phyloP scores from a whole-genome alignment of 2,888 invertebrate species.

The Acronicta alni region DNA sequence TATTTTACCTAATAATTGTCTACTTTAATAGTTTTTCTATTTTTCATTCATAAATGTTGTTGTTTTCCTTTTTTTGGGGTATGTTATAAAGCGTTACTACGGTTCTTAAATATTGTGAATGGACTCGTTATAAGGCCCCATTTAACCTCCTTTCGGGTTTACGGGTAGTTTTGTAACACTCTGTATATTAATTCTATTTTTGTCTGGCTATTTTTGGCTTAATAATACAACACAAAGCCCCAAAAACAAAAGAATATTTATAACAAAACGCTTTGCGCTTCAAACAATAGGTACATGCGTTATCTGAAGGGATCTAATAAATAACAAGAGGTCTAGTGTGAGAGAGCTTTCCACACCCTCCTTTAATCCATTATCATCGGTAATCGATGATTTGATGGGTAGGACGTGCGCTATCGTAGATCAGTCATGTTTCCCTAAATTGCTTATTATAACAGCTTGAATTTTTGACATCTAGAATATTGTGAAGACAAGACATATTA shows the following conservation, averaged over 20 bases:
- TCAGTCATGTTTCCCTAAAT: conserved; percentile 57
- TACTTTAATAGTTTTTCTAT: too few species aligned
- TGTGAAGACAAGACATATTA: too few species aligned
- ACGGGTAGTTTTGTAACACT: too few species aligned
- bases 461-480: conserved; percentile 32
- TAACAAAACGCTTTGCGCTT: conserved; percentile 22
- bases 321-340: conserved; percentile 25
- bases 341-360: conserved; percentile 31
- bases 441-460: conserved; percentile 55
- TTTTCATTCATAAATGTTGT: too few species aligned
- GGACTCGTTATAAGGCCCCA: too few species aligned
- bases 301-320: conserved; percentile 47
- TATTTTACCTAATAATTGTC: too few species aligned
- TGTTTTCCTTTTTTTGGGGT: too few species aligned
- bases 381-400: conserved; percentile 42
- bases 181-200: neutral
- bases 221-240: conserved; percentile 7
- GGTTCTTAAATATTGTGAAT: too few species aligned
- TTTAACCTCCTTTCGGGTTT: too few species aligned
- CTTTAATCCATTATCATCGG: conserved; percentile 30
- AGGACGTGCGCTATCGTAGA: conserved; percentile 66
- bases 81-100: too few species aligned
- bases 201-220: neutral
- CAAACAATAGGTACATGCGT: conserved; percentile 39
- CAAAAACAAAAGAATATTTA: conserved; percentile 29